phyloP scores from a whole-genome alignment of 2,797 vertebrate species.

The Sebastes oblongus region DNA sequence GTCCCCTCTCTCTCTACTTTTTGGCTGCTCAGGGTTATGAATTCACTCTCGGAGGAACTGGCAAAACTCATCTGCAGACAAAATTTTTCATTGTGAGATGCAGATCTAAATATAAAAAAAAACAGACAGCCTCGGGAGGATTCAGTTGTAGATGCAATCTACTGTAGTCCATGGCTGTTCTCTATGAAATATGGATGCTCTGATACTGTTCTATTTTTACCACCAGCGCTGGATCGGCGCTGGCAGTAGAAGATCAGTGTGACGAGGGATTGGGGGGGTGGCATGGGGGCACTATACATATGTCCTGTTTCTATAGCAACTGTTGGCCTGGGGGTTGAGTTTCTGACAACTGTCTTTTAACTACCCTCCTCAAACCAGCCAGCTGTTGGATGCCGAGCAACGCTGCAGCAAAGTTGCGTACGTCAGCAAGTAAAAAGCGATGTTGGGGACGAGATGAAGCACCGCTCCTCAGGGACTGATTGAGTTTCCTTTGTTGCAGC shows the following conservation, averaged over 20 bases:
- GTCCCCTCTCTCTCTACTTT: background rate
- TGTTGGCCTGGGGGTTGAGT: conserved; percentile 70
- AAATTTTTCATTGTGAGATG: conserved; percentile 45
- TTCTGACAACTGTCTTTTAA: conserved; percentile 75
- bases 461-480: conserved; percentile 27
- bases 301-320: conserved; percentile 84
- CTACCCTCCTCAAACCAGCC: conserved; percentile 68
- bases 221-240: conserved; percentile 71
- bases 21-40: conserved; percentile 42
- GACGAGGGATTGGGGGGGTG: conserved; percentile 62
- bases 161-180: conserved; percentile 62
- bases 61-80: conserved; percentile 48
- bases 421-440: conserved; percentile 36
- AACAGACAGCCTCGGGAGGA: conserved; percentile 48
- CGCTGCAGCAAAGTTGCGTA: conserved; percentile 24
- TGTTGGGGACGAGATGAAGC: conserved; percentile 16
- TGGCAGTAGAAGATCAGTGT: conserved; percentile 80
- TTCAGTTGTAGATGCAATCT: conserved; percentile 63
- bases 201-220: conserved; percentile 82
- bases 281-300: conserved; percentile 64
- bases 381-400: conserved; percentile 61
- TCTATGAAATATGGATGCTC: conserved; percentile 80
- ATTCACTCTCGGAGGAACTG: background rate
- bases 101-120: conserved; percentile 53
- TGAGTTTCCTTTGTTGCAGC: conserved; percentile 46